A percentile compares a stretch with the other conserved stretches of the same genome.
These are phyloP conservation scores for Cryptocheilus praepositus DNA, from an alignment of 2,888 invertebrate genomes.

Conservation along the genomic window DNA sequence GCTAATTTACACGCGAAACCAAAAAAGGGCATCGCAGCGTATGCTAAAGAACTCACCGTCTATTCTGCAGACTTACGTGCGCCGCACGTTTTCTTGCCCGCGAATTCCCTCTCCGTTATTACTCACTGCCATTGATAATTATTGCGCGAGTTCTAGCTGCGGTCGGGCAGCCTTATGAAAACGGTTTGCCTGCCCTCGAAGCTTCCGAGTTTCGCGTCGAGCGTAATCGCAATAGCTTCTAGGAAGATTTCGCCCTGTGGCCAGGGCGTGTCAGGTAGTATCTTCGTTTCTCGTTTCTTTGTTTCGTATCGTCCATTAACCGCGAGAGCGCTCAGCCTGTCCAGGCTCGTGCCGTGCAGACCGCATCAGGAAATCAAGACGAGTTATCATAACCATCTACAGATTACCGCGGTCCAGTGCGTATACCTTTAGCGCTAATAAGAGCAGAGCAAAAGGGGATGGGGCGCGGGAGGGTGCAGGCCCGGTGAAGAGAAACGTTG, in stretches of 20 bases:
- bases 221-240: constrained; percentile 53
- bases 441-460: constrained; percentile 47
- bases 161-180: constrained; percentile 31
- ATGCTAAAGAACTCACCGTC: background rate
- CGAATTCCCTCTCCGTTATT: constrained; percentile 42
- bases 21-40: background rate
- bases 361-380: constrained; percentile 65
- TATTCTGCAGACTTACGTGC: background rate
- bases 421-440: constrained; percentile 52
- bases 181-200: constrained; percentile 33
- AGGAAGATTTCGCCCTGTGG: constrained; percentile 57
- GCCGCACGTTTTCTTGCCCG: constrained; percentile 33
- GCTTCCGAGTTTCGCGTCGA: constrained; percentile 55
- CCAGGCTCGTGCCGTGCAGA: constrained; percentile 61
- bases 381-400: constrained; percentile 63
- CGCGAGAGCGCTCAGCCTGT: constrained; percentile 22
- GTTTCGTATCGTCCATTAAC: constrained; percentile 49
- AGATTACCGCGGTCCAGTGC: constrained; percentile 47
- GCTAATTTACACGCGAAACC: constrained; percentile 4
- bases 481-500: constrained; percentile 50
- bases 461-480: background rate
- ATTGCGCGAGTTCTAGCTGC: constrained; percentile 19
- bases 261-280: constrained; percentile 50
- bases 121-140: constrained; percentile 44
- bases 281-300: constrained; percentile 6